phyloP scores from a whole-genome alignment of 2,113 vertebrate species.

The Ceyx melanurus region DNA sequence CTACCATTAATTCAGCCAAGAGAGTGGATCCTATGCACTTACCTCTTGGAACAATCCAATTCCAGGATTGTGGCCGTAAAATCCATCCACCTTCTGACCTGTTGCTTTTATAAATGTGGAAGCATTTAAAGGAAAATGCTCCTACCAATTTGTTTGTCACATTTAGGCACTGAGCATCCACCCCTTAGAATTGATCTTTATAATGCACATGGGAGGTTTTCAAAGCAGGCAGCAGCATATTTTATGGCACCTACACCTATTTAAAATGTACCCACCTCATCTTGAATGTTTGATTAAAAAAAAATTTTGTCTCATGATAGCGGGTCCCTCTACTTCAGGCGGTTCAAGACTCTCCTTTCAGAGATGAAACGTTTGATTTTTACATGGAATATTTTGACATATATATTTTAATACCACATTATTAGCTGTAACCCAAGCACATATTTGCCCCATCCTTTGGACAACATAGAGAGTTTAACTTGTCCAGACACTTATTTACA shows the following conservation, averaged over 20 bases:
- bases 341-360: not conserved
- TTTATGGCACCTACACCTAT: not conserved
- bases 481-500: not conserved
- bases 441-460: not conserved
- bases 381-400: constrained; percentile 9
- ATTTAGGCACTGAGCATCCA: not conserved
- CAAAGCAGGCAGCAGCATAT: not conserved
- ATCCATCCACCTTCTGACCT: not conserved
- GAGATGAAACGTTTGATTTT: not conserved
- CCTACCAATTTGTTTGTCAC: not conserved
- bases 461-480: not conserved
- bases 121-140: not conserved
- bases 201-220: not conserved
- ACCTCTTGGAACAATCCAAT: not conserved
- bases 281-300: not conserved
- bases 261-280: not conserved
- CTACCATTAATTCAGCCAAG: not conserved
- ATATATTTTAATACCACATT: constrained; percentile 11
- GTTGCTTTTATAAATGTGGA: not conserved
- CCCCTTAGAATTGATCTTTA: not conserved
- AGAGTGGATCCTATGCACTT: not conserved
- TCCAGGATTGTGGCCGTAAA: not conserved
- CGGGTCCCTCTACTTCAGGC: not conserved
- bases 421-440: not conserved
- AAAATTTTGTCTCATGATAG: not conserved